Conservation (phyloP, 2,113 vertebrate species). For the Camelus bactrianus region DNA sequence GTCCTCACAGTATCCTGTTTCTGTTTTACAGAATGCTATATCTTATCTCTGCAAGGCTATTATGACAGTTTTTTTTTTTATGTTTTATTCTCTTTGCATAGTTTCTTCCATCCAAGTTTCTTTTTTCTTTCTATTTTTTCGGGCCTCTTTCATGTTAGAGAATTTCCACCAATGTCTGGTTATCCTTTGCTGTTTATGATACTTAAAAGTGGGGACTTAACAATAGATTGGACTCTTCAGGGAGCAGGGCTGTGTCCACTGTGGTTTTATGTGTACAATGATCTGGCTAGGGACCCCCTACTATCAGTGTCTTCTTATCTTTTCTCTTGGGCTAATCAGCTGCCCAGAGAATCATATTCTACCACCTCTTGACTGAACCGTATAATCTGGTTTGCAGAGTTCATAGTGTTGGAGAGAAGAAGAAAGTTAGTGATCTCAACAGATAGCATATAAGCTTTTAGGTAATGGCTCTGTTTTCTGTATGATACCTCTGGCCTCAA, state of each 20-base stretch:
- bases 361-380: not conserved
- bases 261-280: not conserved
- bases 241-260: not conserved
- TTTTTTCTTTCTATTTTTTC: not conserved
- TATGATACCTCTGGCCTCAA: not conserved
- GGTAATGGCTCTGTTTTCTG: not conserved
- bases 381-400: not conserved
- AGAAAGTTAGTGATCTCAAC: not conserved
- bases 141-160: not conserved
- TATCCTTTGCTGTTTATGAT: not conserved
- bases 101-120: not conserved
- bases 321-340: not conserved
- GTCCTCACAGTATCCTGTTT: not conserved
- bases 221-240: not conserved
- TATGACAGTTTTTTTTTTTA: not conserved
- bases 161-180: not conserved
- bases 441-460: not conserved
- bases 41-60: not conserved
- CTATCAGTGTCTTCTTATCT: not conserved
- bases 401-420: not conserved
- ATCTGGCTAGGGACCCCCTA: not conserved
- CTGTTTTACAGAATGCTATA: not conserved
- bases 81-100: not conserved
- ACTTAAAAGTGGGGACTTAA: not conserved
- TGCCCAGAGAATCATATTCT: not conserved